Percentiles rank a stretch among this genome's conserved stretches.
phyloP scores from a whole-genome alignment of 2,888 invertebrate species.

The Cataglyphis cursor region DNA sequence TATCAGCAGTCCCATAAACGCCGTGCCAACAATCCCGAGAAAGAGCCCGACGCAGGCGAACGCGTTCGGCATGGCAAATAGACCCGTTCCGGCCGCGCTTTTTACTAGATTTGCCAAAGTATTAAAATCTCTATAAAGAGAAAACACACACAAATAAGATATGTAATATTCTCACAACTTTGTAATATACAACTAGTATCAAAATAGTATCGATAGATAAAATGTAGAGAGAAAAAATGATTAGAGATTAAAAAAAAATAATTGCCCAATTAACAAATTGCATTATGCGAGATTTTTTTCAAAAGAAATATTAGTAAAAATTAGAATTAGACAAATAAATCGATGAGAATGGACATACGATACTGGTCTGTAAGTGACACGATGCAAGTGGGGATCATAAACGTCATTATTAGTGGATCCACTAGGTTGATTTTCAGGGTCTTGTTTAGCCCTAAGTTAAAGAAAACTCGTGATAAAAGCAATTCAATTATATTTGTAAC shows the following conservation, averaged over 20 bases:
- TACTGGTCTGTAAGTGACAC: constrained; percentile 61
- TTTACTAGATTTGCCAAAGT: constrained; percentile 75
- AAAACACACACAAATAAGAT: neutral
- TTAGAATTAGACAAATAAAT: neutral
- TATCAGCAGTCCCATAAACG: constrained; percentile 74
- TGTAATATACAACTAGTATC: neutral
- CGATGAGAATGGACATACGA: constrained; percentile 67
- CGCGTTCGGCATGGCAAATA: constrained; percentile 79
- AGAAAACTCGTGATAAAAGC: neutral
- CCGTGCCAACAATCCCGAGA: constrained; percentile 74
- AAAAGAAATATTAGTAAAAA: neutral
- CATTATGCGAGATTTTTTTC: neutral
- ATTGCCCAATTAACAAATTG: neutral
- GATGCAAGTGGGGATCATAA: constrained; percentile 74
- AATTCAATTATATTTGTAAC: neutral
- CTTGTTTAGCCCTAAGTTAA: constrained; percentile 8
- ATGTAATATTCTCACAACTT: neutral
- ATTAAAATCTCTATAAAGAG: constrained; percentile 70
- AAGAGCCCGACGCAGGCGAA: constrained; percentile 78
- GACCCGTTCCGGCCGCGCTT: constrained; percentile 77
- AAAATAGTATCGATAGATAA: neutral
- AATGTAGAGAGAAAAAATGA: neutral
- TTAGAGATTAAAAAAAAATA: neutral
- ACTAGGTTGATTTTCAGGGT: neutral
- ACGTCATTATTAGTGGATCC: constrained; percentile 34